These are phyloP conservation scores for Actenoides hombroni DNA, from an alignment of 2,113 vertebrate species.

Conservation along the genomic window DNA sequence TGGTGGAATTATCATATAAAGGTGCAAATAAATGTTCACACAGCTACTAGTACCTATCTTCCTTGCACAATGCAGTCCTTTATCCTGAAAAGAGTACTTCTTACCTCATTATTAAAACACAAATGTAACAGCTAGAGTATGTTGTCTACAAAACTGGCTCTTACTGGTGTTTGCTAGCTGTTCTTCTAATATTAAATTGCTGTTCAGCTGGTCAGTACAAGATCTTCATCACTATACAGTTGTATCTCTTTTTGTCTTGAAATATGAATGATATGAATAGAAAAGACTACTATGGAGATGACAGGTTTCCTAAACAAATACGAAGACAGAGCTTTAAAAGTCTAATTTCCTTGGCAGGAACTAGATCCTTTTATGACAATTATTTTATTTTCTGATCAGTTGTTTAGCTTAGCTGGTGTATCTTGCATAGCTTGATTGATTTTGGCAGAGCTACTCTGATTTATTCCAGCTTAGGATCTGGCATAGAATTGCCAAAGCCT, in stretches of 20 bases:
- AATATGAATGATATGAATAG: not conserved
- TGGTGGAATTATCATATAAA: not conserved
- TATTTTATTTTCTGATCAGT: conserved; percentile 11
- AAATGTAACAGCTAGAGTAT: not conserved
- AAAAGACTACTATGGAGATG: not conserved
- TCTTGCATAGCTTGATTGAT: not conserved
- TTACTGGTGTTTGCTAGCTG: not conserved
- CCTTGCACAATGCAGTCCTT: not conserved
- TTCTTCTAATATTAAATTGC: not conserved
- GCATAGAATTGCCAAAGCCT: not conserved
- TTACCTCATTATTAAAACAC: not conserved
- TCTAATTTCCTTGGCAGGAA: not conserved
- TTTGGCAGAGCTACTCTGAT: not conserved
- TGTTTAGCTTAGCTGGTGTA: not conserved
- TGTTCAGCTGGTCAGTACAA: not conserved
- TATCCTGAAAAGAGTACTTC: not conserved
- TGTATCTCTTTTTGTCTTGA: not conserved
- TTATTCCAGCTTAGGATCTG: not conserved
- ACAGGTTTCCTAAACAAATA: not conserved
- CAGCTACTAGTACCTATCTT: not conserved
- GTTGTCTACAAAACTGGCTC: not conserved
- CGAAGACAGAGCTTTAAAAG: not conserved
- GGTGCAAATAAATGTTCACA: not conserved
- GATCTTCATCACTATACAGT: not conserved
- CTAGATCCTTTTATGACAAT: not conserved